Evolutionary conservation across 2,113 vertebrate species (phyloP), one percentile per base, ranked within the genome.

Genomic region (Mus spicilegus): DNA sequence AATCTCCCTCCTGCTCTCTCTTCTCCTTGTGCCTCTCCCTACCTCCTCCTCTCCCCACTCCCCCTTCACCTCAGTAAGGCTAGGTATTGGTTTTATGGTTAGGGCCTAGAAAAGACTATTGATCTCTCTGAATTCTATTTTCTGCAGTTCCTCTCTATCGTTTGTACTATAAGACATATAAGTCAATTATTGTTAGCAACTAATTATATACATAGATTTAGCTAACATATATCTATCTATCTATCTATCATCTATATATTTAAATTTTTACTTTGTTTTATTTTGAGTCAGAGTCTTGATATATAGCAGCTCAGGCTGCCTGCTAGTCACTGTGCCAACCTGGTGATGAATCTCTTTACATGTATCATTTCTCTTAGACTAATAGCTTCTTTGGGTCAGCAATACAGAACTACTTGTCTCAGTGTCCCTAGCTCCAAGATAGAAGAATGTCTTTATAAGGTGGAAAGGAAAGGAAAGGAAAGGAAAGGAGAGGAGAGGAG

Each of bases 1-100:
- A 5, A 22, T 22, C 9, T 30, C 3, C 7, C 56, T 39, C 12
- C 0, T 3, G 2, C 20, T 39, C 12, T 28, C 7, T 1, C 78
- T 22, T n/a, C 3, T 16, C 77, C 14, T 56, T 12, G 28, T n/a
- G 5, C 7, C 14, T 20, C 49, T 7, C 11, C 49, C 26, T 51
- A 26, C 42, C 7, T 17, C 46, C 28, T 28, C 42, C 7, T 51
- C 28, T 30, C 26, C 33, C 54, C 7, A n/a, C 20, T 19, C 26
- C 24, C 16, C 14, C 16, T 0, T 8, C 8, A 49, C 24, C 61
- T 54, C 26, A 39, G 30, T 81, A 81, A 81, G 80, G 17, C 14
- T n/a, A 54, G 69, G 33, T 75, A 6, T 54, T 63, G 12, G 58
- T 82, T 93, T 76, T 87, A 46, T 54, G 1, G 17, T 28, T 5